Percentiles rank a stretch among this genome's conserved stretches.
Evolutionary conservation across 2,888 invertebrate genomes (phyloP).

Genomic region (Hedychridium roseum): DNA sequence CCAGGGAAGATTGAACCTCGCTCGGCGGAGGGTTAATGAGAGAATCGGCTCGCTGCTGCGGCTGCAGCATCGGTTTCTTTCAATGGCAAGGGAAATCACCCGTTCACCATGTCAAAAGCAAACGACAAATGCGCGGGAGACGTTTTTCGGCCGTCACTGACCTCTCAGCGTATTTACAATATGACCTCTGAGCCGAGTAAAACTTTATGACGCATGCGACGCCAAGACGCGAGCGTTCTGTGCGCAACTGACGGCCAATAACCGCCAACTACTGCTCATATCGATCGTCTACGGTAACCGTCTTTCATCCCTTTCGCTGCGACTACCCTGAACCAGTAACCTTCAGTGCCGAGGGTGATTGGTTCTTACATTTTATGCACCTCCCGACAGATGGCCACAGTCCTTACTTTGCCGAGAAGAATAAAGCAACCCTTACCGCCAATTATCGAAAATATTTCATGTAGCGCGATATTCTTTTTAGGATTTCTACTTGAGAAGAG

Average conservation of each 20-base stretch:
- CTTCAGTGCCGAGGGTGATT: no score
- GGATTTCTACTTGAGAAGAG: no score
- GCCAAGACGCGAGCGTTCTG: no score
- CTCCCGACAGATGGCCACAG: no score
- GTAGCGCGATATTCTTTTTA: no score
- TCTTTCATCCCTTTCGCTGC: constrained; percentile 8
- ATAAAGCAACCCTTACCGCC: no score
- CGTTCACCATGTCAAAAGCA: constrained; percentile 26
- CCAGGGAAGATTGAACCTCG: not conserved
- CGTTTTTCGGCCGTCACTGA: constrained; percentile 23
- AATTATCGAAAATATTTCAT: no score
- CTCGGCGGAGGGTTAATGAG: no score
- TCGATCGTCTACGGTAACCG: constrained; percentile 6
- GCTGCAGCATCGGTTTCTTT: constrained; percentile 47
- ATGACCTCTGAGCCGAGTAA: constrained; percentile 16
- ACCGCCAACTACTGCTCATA: no score
- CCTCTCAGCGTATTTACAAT: constrained; percentile 27
- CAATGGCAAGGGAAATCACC: constrained; percentile 30
- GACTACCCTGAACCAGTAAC: constrained; percentile 15
- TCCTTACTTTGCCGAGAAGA: no score
- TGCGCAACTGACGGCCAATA: no score
- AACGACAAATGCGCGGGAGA: constrained; percentile 2
- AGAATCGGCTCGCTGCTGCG: constrained; percentile 43
- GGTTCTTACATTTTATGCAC: no score
- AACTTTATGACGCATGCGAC: constrained; percentile 30